phyloP scores from a whole-genome alignment of 2,888 invertebrate species.

The Pseudococcus jackbeardsleyi region DNA sequence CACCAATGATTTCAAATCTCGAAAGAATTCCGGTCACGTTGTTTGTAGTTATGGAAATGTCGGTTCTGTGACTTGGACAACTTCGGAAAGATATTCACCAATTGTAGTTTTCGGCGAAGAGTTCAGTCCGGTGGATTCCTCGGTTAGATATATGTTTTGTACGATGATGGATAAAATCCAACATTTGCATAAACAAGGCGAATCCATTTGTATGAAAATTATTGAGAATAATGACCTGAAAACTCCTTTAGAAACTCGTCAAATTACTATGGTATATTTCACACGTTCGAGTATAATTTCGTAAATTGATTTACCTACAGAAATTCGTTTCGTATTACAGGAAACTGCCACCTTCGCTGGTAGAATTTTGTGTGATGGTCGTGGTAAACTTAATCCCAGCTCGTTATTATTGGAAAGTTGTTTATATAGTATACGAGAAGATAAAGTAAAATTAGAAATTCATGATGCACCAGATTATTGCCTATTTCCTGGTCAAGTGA shows the following conservation, averaged over 20 bases:
- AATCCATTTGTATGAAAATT: slow-evolving; percentile 14
- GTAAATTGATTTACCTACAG: too few relatives aligned
- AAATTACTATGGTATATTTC: slow-evolving; percentile 32
- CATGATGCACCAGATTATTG: slow-evolving; percentile 71
- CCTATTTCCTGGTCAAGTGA: slow-evolving; percentile 84
- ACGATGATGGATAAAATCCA: slow-evolving; percentile 6
- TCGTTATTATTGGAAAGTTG: slow-evolving; percentile 79
- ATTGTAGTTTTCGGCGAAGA: slow-evolving; percentile 51
- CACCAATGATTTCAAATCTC: slow-evolving; percentile 70
- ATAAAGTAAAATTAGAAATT: slow-evolving; percentile 70
- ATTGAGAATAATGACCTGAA: slow-evolving; percentile 4
- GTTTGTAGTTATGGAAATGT: slow-evolving; percentile 69
- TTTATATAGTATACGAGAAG: slow-evolving; percentile 50
- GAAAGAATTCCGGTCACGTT: slow-evolving; percentile 76
- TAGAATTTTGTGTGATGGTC: slow-evolving; percentile 81
- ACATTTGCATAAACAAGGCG: slow-evolving; percentile 11
- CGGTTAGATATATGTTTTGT: slow-evolving; percentile 27
- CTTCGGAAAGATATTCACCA: slow-evolving; percentile 36
- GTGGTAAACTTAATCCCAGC: slow-evolving; percentile 79
- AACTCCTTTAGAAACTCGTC: background rate
- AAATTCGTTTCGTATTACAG: slow-evolving; percentile 68
- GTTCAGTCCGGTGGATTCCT: slow-evolving; percentile 13
- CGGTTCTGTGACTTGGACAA: slow-evolving; percentile 46
- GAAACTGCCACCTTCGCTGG: slow-evolving; percentile 75
- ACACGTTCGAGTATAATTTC: too few relatives aligned